These are phyloP conservation scores for Falco naumanni DNA, from an alignment of 2,797 vertebrate genomes.

Conservation along the genomic window DNA sequence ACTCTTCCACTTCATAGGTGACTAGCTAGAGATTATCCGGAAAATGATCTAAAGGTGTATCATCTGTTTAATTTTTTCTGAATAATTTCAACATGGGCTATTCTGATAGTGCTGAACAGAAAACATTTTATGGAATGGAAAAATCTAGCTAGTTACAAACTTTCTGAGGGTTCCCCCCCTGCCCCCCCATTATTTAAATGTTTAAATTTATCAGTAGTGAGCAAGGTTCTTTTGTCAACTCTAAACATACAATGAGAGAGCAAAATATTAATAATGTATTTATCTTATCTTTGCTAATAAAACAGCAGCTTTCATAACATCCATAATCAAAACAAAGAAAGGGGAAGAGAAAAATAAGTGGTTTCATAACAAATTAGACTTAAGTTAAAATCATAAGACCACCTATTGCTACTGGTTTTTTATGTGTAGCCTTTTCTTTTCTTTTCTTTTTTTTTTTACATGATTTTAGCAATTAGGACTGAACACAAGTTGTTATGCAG, in stretches of 20 bases:
- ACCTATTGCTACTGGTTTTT: background rate
- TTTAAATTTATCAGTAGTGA: background rate
- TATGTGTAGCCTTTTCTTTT: background rate
- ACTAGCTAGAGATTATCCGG: background rate
- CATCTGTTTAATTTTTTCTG: background rate
- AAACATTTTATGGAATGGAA: background rate
- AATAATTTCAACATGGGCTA: background rate
- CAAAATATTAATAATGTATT: background rate
- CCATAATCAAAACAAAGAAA: background rate
- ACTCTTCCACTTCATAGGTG: background rate
- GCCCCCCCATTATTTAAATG: fast-evolving
- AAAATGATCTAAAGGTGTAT: background rate
- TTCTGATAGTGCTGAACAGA: background rate
- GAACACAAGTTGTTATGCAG: background rate
- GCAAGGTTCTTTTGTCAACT: background rate
- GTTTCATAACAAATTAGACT: background rate
- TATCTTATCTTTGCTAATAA: background rate
- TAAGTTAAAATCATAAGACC: background rate
- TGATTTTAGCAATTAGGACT: background rate
- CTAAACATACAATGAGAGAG: background rate
- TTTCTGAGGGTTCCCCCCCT: fast-evolving
- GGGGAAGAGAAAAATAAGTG: background rate
- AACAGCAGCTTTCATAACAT: background rate
- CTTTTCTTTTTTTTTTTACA: background rate
- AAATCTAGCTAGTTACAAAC: background rate